Evolutionary conservation across 2,113 vertebrate species (phyloP), one percentile per base, ranked within the genome.

Genomic region (Oxygymnocypris stewartii): DNA sequence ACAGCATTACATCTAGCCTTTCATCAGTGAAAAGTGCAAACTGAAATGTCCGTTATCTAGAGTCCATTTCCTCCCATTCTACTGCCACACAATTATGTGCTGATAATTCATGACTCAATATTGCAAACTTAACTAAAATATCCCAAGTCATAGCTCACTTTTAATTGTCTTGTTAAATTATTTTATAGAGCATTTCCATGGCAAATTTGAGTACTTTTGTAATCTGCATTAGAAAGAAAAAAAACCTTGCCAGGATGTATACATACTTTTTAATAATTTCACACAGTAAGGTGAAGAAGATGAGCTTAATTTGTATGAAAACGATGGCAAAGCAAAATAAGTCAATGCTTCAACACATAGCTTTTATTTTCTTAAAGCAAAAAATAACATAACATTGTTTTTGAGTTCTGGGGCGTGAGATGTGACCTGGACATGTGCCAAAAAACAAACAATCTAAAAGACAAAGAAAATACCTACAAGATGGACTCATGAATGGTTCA

Each of bases 21-120:
- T 69, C 54, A 35, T 78, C 81, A 88, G 85, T n/a, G n/a, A n/a
- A n/a, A n/a, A n/a, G n/a, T 88, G 76, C 77, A 61, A 71, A 85
- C 54, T 40, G 51, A 57, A 84, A 18, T 49, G 51, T 77, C 40
- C 16, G 25, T 20, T n/a, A 44, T n/a, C n/a, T n/a, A n/a, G n/a
- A n/a, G n/a, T n/a, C n/a, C n/a, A n/a, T n/a, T n/a, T n/a, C n/a
- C n/a, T n/a, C n/a, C n/a, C n/a, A n/a, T n/a, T n/a, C n/a, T n/a
- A n/a, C n/a, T n/a, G n/a, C n/a, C n/a, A n/a, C n/a, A n/a, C n/a
- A n/a, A n/a, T n/a, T n/a, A n/a, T n/a, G n/a, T 10, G 28, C 28
- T 31, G 28, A 31, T 31, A 11, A 42, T 42, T 73, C n/a, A n/a
- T 7, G 12, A n/a, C 42, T 20, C 20, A 23, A 69, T 12, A 35